Evolutionary conservation across 2,113 vertebrate species (phyloP), one percentile per base, ranked within the genome.

Genomic region (Misgurnus mizolepis): DNA sequence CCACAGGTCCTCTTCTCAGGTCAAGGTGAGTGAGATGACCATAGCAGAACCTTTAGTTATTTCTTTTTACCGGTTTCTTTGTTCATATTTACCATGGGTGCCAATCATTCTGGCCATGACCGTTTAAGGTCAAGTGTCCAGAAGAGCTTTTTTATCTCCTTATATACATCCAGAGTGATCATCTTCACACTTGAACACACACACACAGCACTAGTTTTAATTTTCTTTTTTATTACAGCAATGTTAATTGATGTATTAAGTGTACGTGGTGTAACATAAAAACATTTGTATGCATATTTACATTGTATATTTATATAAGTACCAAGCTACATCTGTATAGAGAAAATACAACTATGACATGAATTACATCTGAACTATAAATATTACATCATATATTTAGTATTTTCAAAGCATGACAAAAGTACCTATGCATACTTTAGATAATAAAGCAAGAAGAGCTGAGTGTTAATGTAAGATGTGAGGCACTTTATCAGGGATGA

Each of bases 401-500:
- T 92, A 92, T 93, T 91, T 89, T 91, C 88, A 83, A 91, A 91
- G 89, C 87, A 87, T 88, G 88, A 91, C 83, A 91, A 86, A 94
- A 93, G 90, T 91, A 91, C 87, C 91, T 87, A 91, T 86, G 88
- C 81, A 80, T 86, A 53, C 50, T 53, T 11, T 53, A 22, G 39
- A 89, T 90, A 91, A 87, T 34, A 91, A 92, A 92, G 88, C 88
- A 89, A 90, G 85, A 88, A 88, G 95, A 91, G 89, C 88, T 87
- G 92, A 93, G 95, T 87, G 89, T 39, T 15, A 94, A 91, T 89
- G 93, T 95, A 94, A 91, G 92, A 96, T 93, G 90, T 95, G 95
- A 98, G 96, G 96, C 96, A 98, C 96, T 98, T 96, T 88, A 94
- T 93, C 87, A 93, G 93, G 93, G 94, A 95, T 90, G 91, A 91